Evolutionary conservation across 2,113 vertebrate species (phyloP), one percentile per base, ranked within the genome.

Genomic region (Pholis gunnellus): DNA sequence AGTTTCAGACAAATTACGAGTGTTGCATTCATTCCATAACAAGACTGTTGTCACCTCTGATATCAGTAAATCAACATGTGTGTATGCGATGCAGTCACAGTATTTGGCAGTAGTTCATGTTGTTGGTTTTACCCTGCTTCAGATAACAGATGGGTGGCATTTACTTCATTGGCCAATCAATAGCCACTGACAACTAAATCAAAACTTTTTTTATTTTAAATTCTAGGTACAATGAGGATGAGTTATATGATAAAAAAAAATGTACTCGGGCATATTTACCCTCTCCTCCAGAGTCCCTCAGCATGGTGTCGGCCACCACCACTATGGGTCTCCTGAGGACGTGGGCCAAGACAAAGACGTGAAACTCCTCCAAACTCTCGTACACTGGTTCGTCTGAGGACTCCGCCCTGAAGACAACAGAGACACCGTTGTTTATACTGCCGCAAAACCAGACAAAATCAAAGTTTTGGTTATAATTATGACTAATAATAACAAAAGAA

Each of bases 241-340:
- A n/a, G 10, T 29, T 8, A 18, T 18, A 17, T 38, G 48, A 36
- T 8, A 40, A 73, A 25, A 54, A 46, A 34, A n/a, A 18, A 27
- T 18, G 18, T 9, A 2, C 9, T 11, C 15, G 20, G 38, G 50
- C 10, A 9, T 25, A 50, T 83, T 85, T 66, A 99, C 98, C 98
- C 94, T 99, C 98, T 9, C 98, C 98, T 0, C 98, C 98, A 0
- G 98, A 99, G 92, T 99, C 98, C 65, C 98, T 85, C 82, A 99
- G 96, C 98, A 99, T 98, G 7, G 98, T 99, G 95, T 99, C 98
- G 0, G 98, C 98, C 88, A 99, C 98, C 22, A 99, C 98, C 10
- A 99, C 98, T 0, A 99, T 97, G 40, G 97, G 98, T 68, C 98
- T 95, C 79, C 95, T 95, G 40, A 99, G 94, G 38, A 99, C 98